Conservation (phyloP, 1,140 invertebrate species). For the Lepidurus couesii region DNA sequence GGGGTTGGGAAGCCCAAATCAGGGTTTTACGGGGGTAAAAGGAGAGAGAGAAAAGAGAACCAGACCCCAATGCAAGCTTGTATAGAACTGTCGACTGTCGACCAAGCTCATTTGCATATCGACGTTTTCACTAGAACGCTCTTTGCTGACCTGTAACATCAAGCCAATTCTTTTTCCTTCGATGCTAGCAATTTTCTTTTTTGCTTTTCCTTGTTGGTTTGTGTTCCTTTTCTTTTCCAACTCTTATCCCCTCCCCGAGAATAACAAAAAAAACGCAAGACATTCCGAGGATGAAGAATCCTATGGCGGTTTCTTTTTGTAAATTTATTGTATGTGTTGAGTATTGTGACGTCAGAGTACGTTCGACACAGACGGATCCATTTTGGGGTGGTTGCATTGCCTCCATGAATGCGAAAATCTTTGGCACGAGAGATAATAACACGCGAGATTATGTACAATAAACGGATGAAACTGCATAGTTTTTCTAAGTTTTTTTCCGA, state of each 20-base stretch:
- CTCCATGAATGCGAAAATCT: background rate
- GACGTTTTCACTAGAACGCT: constrained; percentile 21
- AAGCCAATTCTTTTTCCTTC: background rate
- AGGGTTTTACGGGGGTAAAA: background rate
- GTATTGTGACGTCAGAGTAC: too few relatives aligned
- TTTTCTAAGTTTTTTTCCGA: background rate
- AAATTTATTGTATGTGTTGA: too few relatives aligned
- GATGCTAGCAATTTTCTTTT: background rate
- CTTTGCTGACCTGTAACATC: constrained; percentile 18
- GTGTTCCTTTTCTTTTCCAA: background rate
- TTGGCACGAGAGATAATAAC: constrained; percentile 15
- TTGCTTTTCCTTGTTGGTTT: background rate
- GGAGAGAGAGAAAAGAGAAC: background rate
- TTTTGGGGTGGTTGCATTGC: too few relatives aligned
- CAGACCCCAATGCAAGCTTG: background rate
- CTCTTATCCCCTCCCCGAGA: background rate
- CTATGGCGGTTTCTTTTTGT: too few relatives aligned
- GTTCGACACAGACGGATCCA: too few relatives aligned
- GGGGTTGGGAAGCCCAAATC: background rate
- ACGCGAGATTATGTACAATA: constrained; percentile 1
- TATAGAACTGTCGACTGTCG: constrained; percentile 13
- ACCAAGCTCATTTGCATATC: constrained; percentile 6
- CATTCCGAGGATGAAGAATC: too few relatives aligned
- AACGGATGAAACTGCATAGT: background rate
- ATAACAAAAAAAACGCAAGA: too few relatives aligned